Conservation (phyloP, 30 jellyfish, hydroid and myxozoan species). For the Chironex yamaguchii region DNA sequence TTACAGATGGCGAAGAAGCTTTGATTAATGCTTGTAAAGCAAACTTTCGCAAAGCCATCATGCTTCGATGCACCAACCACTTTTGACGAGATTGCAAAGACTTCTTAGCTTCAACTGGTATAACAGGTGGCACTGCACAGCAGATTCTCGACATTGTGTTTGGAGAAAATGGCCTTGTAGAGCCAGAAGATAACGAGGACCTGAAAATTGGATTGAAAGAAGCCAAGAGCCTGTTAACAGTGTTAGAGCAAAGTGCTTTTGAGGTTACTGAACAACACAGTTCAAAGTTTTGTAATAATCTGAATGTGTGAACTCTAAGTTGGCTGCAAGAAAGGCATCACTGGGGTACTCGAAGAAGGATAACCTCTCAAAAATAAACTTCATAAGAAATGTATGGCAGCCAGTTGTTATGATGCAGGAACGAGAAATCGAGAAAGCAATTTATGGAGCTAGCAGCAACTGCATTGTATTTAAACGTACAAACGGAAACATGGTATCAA, state of each 20-base stretch:
- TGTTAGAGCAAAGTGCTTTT: too few species aligned
- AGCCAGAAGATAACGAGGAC: constrained; percentile 5
- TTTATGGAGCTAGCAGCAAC: too few species aligned
- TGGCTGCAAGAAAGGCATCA: background rate
- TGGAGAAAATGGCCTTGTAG: constrained; percentile 27
- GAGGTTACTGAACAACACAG: too few species aligned
- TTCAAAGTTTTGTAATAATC: too few species aligned
- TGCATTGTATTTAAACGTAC: background rate
- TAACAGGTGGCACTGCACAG: background rate
- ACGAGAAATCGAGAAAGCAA: background rate
- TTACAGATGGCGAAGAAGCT: constrained; percentile 36
- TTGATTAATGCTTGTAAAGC: constrained; percentile 16
- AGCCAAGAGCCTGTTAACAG: too few species aligned
- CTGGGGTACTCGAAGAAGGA: constrained; percentile 28
- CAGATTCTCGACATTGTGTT: constrained; percentile 21
- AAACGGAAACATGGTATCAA: background rate
- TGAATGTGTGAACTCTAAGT: background rate
- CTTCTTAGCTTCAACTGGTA: constrained; percentile 23
- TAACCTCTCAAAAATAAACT: constrained; percentile 3
- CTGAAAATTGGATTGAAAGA: background rate
- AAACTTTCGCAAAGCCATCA: constrained; percentile 5
- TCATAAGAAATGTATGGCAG: constrained; percentile 11
- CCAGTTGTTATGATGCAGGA: background rate
- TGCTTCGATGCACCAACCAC: constrained; percentile 21
- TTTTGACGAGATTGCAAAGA: constrained; percentile 20